phyloP scores from a whole-genome alignment of 2,113 vertebrate species.

The Rhombomys opimus region DNA sequence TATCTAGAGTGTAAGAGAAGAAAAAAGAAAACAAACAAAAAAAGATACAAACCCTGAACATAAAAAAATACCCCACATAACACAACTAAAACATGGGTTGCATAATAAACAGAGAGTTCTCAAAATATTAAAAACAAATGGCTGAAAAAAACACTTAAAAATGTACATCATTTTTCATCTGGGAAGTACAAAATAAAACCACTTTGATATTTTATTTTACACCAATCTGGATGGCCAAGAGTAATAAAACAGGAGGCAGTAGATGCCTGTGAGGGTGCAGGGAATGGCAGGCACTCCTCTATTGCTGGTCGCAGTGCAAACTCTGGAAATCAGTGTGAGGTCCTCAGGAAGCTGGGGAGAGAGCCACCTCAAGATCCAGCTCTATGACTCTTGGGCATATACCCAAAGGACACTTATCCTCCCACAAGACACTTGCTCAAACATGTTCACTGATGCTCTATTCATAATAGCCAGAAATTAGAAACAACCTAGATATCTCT shows the following conservation, averaged over 20 bases:
- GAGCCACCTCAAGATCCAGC: background rate
- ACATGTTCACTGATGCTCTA: background rate
- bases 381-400: background rate
- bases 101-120: background rate
- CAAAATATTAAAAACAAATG: background rate
- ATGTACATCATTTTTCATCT: background rate
- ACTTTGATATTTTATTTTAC: background rate
- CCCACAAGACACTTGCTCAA: background rate
- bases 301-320: background rate
- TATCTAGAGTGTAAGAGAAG: background rate
- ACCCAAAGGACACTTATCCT: background rate
- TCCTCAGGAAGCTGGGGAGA: background rate
- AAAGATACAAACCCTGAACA: background rate
- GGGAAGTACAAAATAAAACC: background rate
- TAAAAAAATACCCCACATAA: background rate
- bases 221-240: background rate
- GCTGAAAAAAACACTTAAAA: background rate
- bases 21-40: background rate
- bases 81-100: background rate
- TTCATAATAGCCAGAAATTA: background rate
- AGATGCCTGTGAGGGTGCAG: background rate
- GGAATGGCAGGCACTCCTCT: background rate
- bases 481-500: background rate
- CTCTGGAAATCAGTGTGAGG: background rate
- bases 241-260: too few species aligned